Percentiles rank a stretch among this genome's conserved stretches.
These are phyloP conservation scores for Gryon sp. DNA, from an alignment of 1,140 invertebrate species.

Conservation along the genomic window DNA sequence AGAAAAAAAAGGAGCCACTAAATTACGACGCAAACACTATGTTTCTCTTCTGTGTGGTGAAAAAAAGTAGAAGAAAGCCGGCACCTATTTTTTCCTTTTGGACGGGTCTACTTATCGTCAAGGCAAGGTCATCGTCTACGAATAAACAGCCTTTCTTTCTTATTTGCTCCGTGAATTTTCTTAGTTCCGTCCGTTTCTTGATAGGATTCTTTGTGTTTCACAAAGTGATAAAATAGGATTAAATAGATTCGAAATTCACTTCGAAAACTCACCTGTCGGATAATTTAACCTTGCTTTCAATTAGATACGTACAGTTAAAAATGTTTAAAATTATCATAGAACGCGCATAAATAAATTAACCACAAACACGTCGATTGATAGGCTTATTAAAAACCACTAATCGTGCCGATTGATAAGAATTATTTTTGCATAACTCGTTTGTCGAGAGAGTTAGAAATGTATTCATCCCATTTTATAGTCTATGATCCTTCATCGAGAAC, in stretches of 20 bases:
- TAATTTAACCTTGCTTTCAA: constrained; percentile 35
- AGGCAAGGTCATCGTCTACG: constrained; percentile 42
- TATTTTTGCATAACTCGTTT: constrained; percentile 38
- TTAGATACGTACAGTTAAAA: constrained; percentile 17
- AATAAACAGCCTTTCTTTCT: constrained; percentile 54
- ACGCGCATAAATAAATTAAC: constrained; percentile 35
- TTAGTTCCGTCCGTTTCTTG: constrained; percentile 40
- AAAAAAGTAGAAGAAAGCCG: constrained; percentile 6
- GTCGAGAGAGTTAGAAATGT: constrained; percentile 12
- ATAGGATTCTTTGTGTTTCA: constrained; percentile 46
- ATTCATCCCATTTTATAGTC: constrained; percentile 19
- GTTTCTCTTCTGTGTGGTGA: constrained; percentile 8
- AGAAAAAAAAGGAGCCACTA: constrained; percentile 37
- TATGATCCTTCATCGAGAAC: constrained; percentile 12
- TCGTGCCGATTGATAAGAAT: constrained; percentile 29
- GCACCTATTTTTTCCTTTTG: constrained; percentile 16
- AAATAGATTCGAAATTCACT: constrained; percentile 42
- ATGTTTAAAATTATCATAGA: constrained; percentile 17
- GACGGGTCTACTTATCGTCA: constrained; percentile 35
- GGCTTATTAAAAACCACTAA: constrained; percentile 51
- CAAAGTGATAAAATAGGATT: constrained; percentile 45
- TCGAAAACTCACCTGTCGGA: not conserved
- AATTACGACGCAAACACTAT: constrained; percentile 41
- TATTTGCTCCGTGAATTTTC: constrained; percentile 33
- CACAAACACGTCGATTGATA: constrained; percentile 12